Percentiles rank a stretch among this genome's conserved stretches.
phyloP scores from a whole-genome alignment of 2,888 invertebrate species.

The Apotomis turbidana region DNA sequence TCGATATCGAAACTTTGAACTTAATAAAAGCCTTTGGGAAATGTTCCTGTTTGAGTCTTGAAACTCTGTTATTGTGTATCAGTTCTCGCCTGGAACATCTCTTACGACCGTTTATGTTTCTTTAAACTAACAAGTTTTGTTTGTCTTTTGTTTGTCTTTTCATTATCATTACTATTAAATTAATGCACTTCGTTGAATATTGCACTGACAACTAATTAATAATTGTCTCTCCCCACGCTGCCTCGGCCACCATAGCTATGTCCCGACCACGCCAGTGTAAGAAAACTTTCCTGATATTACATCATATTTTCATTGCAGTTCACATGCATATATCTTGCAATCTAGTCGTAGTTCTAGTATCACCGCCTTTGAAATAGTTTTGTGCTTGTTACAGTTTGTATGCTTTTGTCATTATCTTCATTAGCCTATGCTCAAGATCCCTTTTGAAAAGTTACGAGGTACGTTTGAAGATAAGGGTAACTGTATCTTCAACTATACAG shows the following conservation, averaged over 20 bases:
- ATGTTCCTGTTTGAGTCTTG: slow-evolving; percentile 28
- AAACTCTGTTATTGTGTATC: slow-evolving; percentile 35
- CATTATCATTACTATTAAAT: slow-evolving; percentile 39
- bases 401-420: slow-evolving; percentile 6
- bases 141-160: slow-evolving; percentile 45
- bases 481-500: too few species aligned
- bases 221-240: slow-evolving; percentile 77
- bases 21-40: slow-evolving; percentile 27
- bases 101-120: slow-evolving; percentile 65
- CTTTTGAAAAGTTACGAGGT: slow-evolving; percentile 13
- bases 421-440: neutral
- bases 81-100: slow-evolving; percentile 73
- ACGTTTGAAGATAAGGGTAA: neutral
- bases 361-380: slow-evolving; percentile 18
- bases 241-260: slow-evolving; percentile 79
- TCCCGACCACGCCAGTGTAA: slow-evolving; percentile 87
- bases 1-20: slow-evolving; percentile 40
- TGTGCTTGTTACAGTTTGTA: slow-evolving; percentile 26
- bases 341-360: neutral
- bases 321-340: slow-evolving; percentile 12
- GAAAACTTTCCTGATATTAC: slow-evolving; percentile 51
- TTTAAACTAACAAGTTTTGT: slow-evolving; percentile 39
- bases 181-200: slow-evolving; percentile 27
- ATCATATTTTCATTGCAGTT: slow-evolving; percentile 5
- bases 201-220: slow-evolving; percentile 66